These are phyloP conservation scores for Amphipyra tragopoginis DNA, from an alignment of 2,888 invertebrate species.

Conservation along the genomic window DNA sequence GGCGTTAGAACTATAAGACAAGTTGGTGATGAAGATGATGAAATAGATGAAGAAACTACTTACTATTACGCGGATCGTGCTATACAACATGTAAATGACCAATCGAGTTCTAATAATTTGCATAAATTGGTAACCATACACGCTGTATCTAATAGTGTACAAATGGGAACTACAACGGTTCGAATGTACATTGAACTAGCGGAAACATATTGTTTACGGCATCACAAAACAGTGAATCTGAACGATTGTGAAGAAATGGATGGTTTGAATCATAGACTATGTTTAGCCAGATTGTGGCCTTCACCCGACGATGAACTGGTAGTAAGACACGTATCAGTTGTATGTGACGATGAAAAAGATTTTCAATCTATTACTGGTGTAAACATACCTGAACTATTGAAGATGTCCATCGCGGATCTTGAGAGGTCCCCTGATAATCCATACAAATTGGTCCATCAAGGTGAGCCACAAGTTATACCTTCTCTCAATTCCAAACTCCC, in stretches of 20 bases:
- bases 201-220: conserved; percentile 75
- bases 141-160: conserved; percentile 65
- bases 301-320: conserved; percentile 76
- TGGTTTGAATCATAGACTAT: conserved; percentile 72
- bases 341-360: conserved; percentile 76
- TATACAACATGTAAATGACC: conserved; percentile 70
- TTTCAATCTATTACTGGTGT: conserved; percentile 74
- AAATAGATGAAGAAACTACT: conserved; percentile 75
- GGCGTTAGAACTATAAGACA: conserved; percentile 63
- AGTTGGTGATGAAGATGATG: conserved; percentile 65
- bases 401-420: conserved; percentile 68
- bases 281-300: conserved; percentile 77
- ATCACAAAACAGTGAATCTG: conserved; percentile 63
- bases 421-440: conserved; percentile 66
- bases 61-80: conserved; percentile 77
- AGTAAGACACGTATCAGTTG: conserved; percentile 67
- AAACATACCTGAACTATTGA: conserved; percentile 66
- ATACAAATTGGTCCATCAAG: conserved; percentile 73
- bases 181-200: conserved; percentile 80
- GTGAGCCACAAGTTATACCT: conserved; percentile 75
- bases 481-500: conserved; percentile 71
- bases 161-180: conserved; percentile 71
- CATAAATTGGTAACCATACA: conserved; percentile 77
- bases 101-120: conserved; percentile 71
- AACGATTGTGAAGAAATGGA: conserved; percentile 77